Evolutionary conservation across 2,888 invertebrate genomes (phyloP).

Genomic region (Amiota minor): DNA sequence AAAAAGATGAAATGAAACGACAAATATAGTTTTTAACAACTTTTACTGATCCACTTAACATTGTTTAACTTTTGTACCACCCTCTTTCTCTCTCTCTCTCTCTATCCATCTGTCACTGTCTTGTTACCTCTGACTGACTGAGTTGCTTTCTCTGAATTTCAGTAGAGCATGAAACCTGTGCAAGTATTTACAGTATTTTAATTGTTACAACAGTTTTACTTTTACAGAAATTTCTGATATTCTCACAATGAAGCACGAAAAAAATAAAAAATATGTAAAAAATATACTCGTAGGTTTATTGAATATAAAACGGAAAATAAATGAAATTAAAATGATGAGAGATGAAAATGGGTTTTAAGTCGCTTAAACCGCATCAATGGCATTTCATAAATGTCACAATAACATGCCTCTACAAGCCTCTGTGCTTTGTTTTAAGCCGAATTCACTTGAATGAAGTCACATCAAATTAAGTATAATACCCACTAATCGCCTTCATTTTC

Average conservation of each 20-base stretch:
- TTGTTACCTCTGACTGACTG: neutral
- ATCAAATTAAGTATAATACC: constrained; percentile 11
- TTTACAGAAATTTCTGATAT: neutral
- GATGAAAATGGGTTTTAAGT: neutral
- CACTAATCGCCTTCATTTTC: constrained; percentile 21
- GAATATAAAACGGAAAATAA: neutral
- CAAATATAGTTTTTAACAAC: constrained; percentile 8
- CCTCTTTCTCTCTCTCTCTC: neutral
- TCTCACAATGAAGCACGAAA: neutral
- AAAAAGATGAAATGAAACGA: neutral
- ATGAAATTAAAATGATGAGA: neutral
- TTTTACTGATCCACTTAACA: neutral
- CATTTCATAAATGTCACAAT: neutral
- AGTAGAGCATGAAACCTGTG: neutral
- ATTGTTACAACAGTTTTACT: neutral
- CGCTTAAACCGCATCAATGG: neutral
- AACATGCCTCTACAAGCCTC: neutral
- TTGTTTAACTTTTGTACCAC: neutral
- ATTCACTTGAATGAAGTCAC: constrained; percentile 5
- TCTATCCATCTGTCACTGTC: neutral
- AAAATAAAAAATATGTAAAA: neutral
- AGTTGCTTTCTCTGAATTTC: neutral
- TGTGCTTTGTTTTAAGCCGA: too few species aligned
- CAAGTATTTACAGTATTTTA: neutral
- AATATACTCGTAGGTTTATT: neutral